Conservation (phyloP, 2,797 vertebrate species). For the Acomys russatus region DNA sequence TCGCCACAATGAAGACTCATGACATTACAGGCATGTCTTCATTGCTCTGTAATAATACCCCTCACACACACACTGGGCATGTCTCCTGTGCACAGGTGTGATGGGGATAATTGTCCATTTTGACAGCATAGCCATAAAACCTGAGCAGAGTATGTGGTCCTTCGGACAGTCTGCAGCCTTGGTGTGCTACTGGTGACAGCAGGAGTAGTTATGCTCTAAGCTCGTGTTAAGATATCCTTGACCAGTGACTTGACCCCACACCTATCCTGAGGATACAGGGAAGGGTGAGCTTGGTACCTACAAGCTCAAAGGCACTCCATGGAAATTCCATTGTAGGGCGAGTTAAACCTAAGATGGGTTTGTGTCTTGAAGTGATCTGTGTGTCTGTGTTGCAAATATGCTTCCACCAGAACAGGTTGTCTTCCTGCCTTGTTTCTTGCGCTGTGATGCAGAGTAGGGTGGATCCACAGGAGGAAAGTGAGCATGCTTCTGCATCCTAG, state of each 20-base stretch:
- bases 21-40: background rate
- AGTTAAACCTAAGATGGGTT: rapidly evolving
- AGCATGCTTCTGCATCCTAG: background rate
- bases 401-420: background rate
- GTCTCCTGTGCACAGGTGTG: background rate
- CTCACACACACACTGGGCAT: background rate
- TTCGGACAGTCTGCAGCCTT: background rate
- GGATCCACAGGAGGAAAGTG: background rate
- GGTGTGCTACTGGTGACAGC: background rate
- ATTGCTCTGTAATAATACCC: too few relatives aligned
- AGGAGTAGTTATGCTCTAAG: too few relatives aligned
- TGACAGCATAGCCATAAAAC: background rate
- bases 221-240: background rate
- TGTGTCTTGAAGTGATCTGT: too few relatives aligned
- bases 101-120: background rate
- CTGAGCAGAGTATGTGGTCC: background rate
- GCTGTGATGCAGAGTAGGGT: too few relatives aligned
- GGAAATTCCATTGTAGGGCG: rapidly evolving
- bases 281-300: too few relatives aligned
- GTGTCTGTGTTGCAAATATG: rapidly evolving
- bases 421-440: background rate
- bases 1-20: too few relatives aligned
- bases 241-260: background rate
- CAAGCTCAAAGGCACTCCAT: background rate
- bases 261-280: background rate